phyloP scores from a whole-genome alignment of 2,113 vertebrate species.

The Mustela nigripes region DNA sequence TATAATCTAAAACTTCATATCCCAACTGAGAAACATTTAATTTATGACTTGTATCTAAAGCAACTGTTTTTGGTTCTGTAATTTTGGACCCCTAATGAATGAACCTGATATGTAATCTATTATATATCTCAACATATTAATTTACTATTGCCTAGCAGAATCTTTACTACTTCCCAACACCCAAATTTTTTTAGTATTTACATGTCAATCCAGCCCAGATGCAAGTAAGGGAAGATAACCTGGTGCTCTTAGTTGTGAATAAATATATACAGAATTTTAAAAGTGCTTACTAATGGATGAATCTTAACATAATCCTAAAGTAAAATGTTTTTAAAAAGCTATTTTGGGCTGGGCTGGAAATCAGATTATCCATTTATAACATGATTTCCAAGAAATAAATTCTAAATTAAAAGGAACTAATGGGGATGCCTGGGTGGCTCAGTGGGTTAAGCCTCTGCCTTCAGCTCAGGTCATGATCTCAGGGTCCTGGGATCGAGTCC shows the following conservation, averaged over 20 bases:
- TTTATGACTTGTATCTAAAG: neutral
- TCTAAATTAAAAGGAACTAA: conserved; percentile 42
- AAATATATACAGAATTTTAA: conserved; percentile 26
- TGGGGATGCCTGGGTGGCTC: neutral
- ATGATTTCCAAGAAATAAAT: conserved; percentile 46
- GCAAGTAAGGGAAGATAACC: conserved; percentile 31
- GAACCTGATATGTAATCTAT: neutral
- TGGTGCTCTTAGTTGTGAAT: neutral
- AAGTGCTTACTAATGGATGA: neutral
- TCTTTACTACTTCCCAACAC: conserved; percentile 22
- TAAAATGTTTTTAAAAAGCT: conserved; percentile 45
- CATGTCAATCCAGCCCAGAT: neutral
- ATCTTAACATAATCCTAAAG: neutral
- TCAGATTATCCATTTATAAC: conserved; percentile 50
- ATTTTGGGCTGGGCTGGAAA: conserved; percentile 5
- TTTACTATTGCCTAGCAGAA: neutral
- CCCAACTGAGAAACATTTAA: conserved; percentile 6
- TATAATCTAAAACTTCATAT: neutral
- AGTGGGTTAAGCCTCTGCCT: no score
- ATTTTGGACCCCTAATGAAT: neutral
- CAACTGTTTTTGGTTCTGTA: neutral
- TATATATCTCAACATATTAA: neutral
- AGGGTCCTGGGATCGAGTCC: no score
- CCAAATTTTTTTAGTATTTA: neutral
- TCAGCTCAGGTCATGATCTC: no score